Base-by-base conservation (phyloP, 2,797 vertebrate genomes). In the Atherinosoma microstoma region DNA sequence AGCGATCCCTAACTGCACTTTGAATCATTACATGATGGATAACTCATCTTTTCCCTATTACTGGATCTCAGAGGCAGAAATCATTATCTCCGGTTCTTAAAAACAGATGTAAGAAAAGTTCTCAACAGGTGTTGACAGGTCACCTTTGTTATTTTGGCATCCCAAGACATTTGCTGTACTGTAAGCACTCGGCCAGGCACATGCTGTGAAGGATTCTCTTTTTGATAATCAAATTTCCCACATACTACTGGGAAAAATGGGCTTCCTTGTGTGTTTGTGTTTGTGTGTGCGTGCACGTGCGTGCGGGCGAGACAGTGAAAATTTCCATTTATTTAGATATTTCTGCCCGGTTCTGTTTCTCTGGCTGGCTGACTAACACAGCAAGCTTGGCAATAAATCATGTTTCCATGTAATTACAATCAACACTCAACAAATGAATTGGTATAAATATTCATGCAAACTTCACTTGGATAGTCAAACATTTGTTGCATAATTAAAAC, bases 381-480 rank as follows among this genome's bases (percentile, higher is more conserved):
- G 80, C 88, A 91, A 91, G 93, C 86, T 92, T 91, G 91, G 91
- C 91, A 92, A 94, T 93, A 94, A 94, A 94, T 95, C 87, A 90
- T 93, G 90, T 93, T 91, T 94, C 88, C 91, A 90, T 94, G 91
- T 94, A 95, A 94, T 95, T 95, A 94, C 90, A 94, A 95, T 94
- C 91, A 94, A 94, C 91, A 94, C 92, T 92, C 87, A 87, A 93
- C 93, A 93, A 94, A 94, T 92, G 79, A 93, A 93, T 91, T 86
- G 81, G 88, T 90, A 94, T 94, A 92, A 94, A 94, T 94, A 94
- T 94, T 94, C 88, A 94, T 94, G 87, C 73, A 90, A 91, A 92
- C 87, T 93, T 93, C 87, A 92, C 93, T 94, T 92, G 88, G 88
- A 93, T 93, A 92, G 91, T 91, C 92, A 93, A 94, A 94, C 93